phyloP scores from a whole-genome alignment of 2,888 invertebrate genomes.

The Lithophane leautieri region DNA sequence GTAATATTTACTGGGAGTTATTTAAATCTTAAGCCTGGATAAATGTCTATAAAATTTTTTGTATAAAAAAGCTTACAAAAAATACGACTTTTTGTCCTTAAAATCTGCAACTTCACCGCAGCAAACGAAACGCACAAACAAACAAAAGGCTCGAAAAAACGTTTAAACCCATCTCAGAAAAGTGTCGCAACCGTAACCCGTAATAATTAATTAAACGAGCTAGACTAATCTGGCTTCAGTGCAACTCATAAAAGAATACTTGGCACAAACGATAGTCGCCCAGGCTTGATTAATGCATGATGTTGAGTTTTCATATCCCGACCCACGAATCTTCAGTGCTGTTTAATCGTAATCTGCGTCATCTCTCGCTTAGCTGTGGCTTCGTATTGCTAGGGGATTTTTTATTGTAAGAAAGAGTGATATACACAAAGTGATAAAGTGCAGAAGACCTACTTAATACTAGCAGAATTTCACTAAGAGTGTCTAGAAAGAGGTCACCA shows the following conservation, averaged over 20 bases:
- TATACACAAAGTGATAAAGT: neutral
- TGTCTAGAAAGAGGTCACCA: neutral
- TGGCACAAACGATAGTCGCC: slow-evolving; percentile 55
- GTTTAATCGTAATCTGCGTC: slow-evolving; percentile 47
- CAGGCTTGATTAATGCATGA: slow-evolving; percentile 61
- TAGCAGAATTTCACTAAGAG: neutral
- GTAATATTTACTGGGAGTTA: neutral
- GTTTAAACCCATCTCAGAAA: slow-evolving; percentile 52
- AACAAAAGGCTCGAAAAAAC: slow-evolving; percentile 45
- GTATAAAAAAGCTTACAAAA: neutral
- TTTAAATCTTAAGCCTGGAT: neutral
- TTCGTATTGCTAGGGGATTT: slow-evolving; percentile 23
- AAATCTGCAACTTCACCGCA: slow-evolving; percentile 13
- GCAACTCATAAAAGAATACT: slow-evolving; percentile 62
- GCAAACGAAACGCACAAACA: slow-evolving; percentile 12
- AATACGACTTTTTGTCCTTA: neutral
- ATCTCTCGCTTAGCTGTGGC: slow-evolving; percentile 42
- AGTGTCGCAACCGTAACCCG: slow-evolving; percentile 56
- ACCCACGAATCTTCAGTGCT: slow-evolving; percentile 31
- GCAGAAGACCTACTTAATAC: neutral
- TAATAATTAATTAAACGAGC: slow-evolving; percentile 61
- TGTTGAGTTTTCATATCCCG: slow-evolving; percentile 49
- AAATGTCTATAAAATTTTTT: neutral
- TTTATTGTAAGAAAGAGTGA: slow-evolving; percentile 33
- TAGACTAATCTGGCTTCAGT: slow-evolving; percentile 58